A percentile compares a stretch with the other conserved stretches of the same genome.
These are phyloP conservation scores for Euschistus heros DNA, from an alignment of 1,140 invertebrate genomes.

Conservation along the genomic window DNA sequence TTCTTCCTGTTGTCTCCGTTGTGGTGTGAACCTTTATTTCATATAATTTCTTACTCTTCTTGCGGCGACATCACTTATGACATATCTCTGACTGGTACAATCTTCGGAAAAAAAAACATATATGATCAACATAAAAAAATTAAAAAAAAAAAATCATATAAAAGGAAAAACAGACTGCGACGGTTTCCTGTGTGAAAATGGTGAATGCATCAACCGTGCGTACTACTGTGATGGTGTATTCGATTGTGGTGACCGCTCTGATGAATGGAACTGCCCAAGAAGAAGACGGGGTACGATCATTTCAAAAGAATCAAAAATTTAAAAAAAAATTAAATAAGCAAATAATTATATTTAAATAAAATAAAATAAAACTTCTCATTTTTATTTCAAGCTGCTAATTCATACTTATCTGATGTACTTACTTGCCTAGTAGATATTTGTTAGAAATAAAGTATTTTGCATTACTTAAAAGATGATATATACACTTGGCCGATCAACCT, in stretches of 20 bases:
- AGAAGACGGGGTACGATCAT: conserved; percentile 10
- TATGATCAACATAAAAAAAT: too few species aligned
- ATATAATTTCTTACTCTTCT: conserved; percentile 7
- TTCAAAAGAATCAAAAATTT: conserved; percentile 1
- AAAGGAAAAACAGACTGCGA: background rate
- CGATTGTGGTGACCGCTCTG: background rate
- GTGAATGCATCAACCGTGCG: background rate
- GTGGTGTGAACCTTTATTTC: conserved; percentile 9
- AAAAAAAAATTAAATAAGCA: background rate
- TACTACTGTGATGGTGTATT: background rate
- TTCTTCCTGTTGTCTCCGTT: background rate
- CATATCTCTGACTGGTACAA: background rate
- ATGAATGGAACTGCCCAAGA: conserved; percentile 16
- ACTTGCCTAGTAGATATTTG: too few species aligned
- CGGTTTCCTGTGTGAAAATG: background rate
- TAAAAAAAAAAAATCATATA: too few species aligned
- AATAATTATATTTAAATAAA: too few species aligned
- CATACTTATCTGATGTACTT: too few species aligned
- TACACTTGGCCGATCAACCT: too few species aligned
- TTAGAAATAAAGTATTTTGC: too few species aligned
- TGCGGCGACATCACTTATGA: background rate
- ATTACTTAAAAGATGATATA: too few species aligned
- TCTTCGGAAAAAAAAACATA: too few species aligned
- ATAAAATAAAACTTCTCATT: too few species aligned
- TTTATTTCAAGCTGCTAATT: too few species aligned